These are phyloP conservation scores for Columba livia DNA, from an alignment of 2,113 vertebrate species.

Conservation along the genomic window DNA sequence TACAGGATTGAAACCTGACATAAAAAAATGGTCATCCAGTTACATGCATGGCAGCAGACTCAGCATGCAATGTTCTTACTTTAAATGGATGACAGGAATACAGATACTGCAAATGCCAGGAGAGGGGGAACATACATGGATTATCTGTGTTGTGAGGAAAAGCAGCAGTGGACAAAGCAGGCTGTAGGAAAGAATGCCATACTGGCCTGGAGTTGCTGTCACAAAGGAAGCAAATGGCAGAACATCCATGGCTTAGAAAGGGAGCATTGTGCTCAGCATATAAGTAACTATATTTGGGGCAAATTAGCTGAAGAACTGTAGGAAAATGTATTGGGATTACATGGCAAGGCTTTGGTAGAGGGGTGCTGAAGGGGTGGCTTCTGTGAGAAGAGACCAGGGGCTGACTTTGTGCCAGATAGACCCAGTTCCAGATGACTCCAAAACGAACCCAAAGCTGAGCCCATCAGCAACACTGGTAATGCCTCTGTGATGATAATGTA, in stretches of 20 bases:
- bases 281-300: background rate
- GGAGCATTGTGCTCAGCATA: background rate
- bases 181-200: background rate
- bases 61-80: background rate
- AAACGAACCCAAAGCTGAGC: background rate
- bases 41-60: background rate
- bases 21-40: background rate
- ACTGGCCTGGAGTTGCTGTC: background rate
- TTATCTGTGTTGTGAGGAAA: background rate
- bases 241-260: background rate
- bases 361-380: background rate
- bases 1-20: background rate
- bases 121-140: background rate
- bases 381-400: background rate
- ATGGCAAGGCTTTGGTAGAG: background rate
- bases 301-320: background rate
- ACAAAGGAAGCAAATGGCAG: background rate
- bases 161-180: background rate
- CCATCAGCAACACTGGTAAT: background rate
- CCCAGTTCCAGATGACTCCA: background rate
- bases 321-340: background rate
- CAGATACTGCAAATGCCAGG: background rate
- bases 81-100: background rate
- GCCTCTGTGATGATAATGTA: background rate
- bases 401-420: background rate